Base-by-base conservation (phyloP, 2,888 invertebrate species). In the Andrena marginata region DNA sequence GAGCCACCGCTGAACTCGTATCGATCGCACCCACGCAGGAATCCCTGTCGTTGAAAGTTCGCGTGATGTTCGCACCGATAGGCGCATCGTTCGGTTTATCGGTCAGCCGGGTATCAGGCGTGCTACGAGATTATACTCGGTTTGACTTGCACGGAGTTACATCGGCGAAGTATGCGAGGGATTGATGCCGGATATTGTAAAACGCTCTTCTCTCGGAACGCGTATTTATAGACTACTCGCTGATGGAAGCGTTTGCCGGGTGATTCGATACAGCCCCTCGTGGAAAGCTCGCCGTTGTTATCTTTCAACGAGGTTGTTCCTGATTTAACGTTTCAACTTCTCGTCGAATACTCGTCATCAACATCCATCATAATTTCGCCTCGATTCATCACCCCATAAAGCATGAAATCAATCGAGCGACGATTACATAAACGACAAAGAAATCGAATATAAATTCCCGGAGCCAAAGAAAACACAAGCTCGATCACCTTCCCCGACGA, bases 11-110 rank as follows among this genome's bases (percentile, higher is more conserved):
- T 67, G 75, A 79, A 48, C 54, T 77, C 35, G 73, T 77, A 81
- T 80, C 82, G 70, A 51, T 51, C 74, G 83, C 85, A 82, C 79
- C 84, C 81, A 87, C 87, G 78, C 80, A 76, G 70, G 73, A 70
- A 82, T 79, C 77, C 70, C 86, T 80, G 72, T 82, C 80, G 64
- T 42, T 76, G 78, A 72, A 80, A 83, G 79, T 82, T 76, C 7
- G 62, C 68, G 67, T 51, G 81, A 87, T 78, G 83, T 79, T 75
- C 85, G 80, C 73, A 56, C 68, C 81, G 80, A 80, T 71, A 68
- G 56, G 31, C 70, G 54, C 67, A 35, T 82, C 75, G 62, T 29
- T 77, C 71, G 77, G 67, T 80, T 62, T 84, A 72, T 76, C 75
- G 73, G 72, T 49, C 70, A 62, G 51, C 35, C 51, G 16, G 42